These are phyloP conservation scores for Notarius quadriscutis DNA, from an alignment of 2,113 vertebrate species.

Conservation along the genomic window DNA sequence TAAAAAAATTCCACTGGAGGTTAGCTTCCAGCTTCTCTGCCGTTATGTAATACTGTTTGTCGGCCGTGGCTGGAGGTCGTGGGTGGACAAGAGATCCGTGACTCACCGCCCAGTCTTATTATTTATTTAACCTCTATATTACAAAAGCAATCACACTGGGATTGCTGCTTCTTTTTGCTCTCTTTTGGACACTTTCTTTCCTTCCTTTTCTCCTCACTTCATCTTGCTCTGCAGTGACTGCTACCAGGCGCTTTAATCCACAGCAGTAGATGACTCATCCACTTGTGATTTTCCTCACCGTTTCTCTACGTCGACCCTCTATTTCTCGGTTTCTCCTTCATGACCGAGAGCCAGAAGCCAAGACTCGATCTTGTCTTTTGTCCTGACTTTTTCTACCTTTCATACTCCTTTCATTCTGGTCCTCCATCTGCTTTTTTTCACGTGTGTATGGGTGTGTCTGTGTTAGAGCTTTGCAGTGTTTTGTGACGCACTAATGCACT, in stretches of 20 bases:
- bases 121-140: conserved; percentile 1
- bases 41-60: neutral
- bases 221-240: conserved; percentile 55
- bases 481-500: conserved; percentile 3
- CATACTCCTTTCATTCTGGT: neutral
- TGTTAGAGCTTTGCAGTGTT: conserved; percentile 25
- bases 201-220: conserved; percentile 13
- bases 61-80: conserved; percentile 9
- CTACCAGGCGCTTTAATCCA: conserved; percentile 62
- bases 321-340: conserved; percentile 36
- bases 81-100: conserved; percentile 12
- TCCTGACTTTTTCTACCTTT: conserved; percentile 2
- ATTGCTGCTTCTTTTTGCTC: neutral
- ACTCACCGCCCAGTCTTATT: conserved; percentile 10
- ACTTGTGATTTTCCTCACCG: conserved; percentile 44
- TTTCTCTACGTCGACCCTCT: neutral
- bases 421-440: neutral
- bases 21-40: neutral
- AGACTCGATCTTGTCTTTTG: neutral
- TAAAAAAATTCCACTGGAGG: neutral
- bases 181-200: neutral
- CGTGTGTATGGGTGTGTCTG: conserved; percentile 8
- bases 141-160: neutral
- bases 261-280: conserved; percentile 74
- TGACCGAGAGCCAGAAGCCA: neutral